phyloP scores from a whole-genome alignment of 1,140 invertebrate genomes.

The Phthorimaea operculella region DNA sequence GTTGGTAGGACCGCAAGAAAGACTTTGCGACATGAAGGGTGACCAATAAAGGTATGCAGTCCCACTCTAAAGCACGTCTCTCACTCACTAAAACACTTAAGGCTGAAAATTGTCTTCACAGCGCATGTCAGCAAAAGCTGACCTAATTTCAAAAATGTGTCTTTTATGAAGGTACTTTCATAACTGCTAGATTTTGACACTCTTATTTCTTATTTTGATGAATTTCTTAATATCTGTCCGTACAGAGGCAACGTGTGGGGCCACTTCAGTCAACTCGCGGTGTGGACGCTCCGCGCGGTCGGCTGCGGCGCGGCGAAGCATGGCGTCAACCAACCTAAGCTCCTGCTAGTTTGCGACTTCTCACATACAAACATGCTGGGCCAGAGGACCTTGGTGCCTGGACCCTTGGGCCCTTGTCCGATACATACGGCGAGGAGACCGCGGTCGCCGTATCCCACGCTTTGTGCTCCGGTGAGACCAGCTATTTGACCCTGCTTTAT shows the following conservation, averaged over 20 bases:
- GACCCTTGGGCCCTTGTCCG: slow-evolving; percentile 34
- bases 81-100: too few species aligned
- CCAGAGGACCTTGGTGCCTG: slow-evolving; percentile 37
- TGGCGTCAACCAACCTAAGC: slow-evolving; percentile 23
- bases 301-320: slow-evolving; percentile 50
- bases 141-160: too few species aligned
- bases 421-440: slow-evolving; percentile 26
- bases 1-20: too few species aligned
- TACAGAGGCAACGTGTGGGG: slow-evolving; percentile 31
- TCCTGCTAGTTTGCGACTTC: slow-evolving; percentile 55
- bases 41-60: too few species aligned
- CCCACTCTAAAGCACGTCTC: too few species aligned
- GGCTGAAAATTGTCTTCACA: too few species aligned
- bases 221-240: too few species aligned
- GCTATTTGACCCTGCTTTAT: neutral
- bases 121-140: too few species aligned
- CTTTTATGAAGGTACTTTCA: too few species aligned
- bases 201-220: too few species aligned
- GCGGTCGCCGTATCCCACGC: slow-evolving; percentile 32
- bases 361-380: slow-evolving; percentile 61
- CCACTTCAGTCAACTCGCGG: slow-evolving; percentile 52
- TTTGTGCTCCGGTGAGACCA: slow-evolving; percentile 38
- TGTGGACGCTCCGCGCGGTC: slow-evolving; percentile 43
- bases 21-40: too few species aligned
- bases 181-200: too few species aligned